A percentile compares a stretch with the other conserved stretches of the same genome.
Conservation (phyloP, 1,140 invertebrate species). For the Gryllus bimaculatus region DNA sequence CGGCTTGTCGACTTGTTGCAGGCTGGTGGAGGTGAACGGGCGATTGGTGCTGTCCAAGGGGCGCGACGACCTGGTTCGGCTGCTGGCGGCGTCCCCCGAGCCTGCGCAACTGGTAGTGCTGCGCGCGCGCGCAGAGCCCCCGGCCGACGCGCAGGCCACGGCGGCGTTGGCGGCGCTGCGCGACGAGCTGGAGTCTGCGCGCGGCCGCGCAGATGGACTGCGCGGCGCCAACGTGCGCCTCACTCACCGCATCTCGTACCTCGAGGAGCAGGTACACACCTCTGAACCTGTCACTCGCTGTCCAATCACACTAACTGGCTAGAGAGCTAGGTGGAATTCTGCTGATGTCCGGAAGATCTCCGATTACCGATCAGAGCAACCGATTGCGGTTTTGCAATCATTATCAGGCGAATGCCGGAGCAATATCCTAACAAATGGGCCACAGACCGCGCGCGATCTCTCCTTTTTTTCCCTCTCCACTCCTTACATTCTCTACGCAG, state of each 20-base stretch:
- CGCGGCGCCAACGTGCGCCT: conserved; percentile 71
- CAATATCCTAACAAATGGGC: too few species aligned
- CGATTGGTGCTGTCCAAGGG: conserved; percentile 58
- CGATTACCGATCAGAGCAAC: too few species aligned
- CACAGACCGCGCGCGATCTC: too few species aligned
- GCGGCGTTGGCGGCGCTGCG: conserved; percentile 33
- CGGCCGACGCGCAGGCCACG: conserved; percentile 19
- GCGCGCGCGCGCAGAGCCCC: conserved; percentile 34
- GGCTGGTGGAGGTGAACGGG: conserved; percentile 76
- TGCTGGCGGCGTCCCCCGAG: conserved; percentile 37
- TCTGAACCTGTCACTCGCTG: too few species aligned
- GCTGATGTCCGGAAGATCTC: too few species aligned
- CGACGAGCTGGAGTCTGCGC: conserved; percentile 42
- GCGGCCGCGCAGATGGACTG: conserved; percentile 45
- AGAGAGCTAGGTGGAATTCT: too few species aligned
- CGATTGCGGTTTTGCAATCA: too few species aligned
- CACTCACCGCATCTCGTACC: conserved; percentile 76
- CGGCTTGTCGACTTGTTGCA: conserved; percentile 31
- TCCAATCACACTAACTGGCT: too few species aligned
- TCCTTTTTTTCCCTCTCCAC: too few species aligned
- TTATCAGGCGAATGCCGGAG: too few species aligned
- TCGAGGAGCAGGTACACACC: conserved; percentile 72
- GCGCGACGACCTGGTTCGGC: conserved; percentile 55
- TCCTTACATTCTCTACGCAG: too few species aligned
- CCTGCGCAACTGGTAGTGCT: conserved; percentile 43